A percentile compares a stretch with the other conserved stretches of the same genome.
Conservation (phyloP, 2,113 vertebrate species). For the Paraplagusia blochii region DNA sequence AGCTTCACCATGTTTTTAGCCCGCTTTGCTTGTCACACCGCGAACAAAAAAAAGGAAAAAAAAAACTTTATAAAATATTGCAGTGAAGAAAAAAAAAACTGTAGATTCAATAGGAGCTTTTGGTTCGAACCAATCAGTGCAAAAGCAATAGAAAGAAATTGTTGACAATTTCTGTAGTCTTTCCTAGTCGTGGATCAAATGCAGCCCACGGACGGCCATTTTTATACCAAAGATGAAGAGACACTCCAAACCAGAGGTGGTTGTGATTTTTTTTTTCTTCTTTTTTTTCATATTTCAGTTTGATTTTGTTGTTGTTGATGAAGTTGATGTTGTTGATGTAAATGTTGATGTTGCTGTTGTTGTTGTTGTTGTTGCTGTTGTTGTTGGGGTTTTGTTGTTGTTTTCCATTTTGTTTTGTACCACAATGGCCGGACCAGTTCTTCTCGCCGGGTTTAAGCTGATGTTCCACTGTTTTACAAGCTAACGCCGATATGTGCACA, state of each 20-base stretch:
- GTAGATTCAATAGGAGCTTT: conserved; percentile 90
- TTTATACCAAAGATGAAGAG: conserved; percentile 99
- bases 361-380: conserved; percentile 65
- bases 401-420: conserved; percentile 77
- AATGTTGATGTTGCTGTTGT: conserved; percentile 83
- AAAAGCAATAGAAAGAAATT: conserved; percentile 99
- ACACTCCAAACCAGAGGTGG: conserved; percentile 80
- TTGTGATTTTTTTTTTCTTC: conserved; percentile 38
- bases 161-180: conserved; percentile 99
- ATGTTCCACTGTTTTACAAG: conserved; percentile 80
- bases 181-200: conserved; percentile 98
- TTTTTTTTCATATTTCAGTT: conserved; percentile 58
- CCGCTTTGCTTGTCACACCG: conserved; percentile 97
- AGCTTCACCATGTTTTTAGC: conserved; percentile 97
- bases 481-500: conserved; percentile 9
- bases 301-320: conserved; percentile 69
- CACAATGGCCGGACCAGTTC: conserved; percentile 92
- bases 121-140: conserved; percentile 84
- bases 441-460: conserved; percentile 73
- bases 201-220: conserved; percentile 97
- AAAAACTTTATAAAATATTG: conserved; percentile 43
- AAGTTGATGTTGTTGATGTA: conserved; percentile 76
- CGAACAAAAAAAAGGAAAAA: conserved; percentile 73
- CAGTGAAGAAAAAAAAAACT: conserved; percentile 64
- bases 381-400: conserved; percentile 29